Conservation (phyloP, 2,888 invertebrate species). For the Pollenia amentaria region DNA sequence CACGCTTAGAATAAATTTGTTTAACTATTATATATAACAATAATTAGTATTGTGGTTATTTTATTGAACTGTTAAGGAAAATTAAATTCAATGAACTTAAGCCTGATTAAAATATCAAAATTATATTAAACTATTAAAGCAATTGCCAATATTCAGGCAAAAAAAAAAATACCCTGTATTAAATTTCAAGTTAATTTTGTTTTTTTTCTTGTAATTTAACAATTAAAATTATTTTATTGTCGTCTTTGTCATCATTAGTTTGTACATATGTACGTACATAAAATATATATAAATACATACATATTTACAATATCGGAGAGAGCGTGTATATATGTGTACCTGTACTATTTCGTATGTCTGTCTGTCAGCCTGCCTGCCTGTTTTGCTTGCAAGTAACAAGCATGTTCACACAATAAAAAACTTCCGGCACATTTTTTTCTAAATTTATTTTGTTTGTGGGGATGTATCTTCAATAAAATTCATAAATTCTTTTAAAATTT, state of each 20-base stretch:
- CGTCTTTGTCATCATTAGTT: slow-evolving; percentile 26
- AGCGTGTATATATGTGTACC: too few relatives aligned
- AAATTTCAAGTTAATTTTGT: slow-evolving; percentile 12
- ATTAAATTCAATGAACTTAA: too few relatives aligned
- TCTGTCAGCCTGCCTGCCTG: slow-evolving; percentile 16
- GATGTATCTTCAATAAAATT: slow-evolving; percentile 62
- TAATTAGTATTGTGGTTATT: too few relatives aligned
- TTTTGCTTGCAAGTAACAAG: slow-evolving; percentile 54
- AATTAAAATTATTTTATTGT: slow-evolving; percentile 29
- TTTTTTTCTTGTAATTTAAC: slow-evolving; percentile 33
- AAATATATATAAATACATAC: too few relatives aligned
- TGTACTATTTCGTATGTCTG: slow-evolving; percentile 1
- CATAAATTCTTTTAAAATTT: slow-evolving; percentile 30
- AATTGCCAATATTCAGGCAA: slow-evolving; percentile 27
- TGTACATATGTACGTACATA: neutral
- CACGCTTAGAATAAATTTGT: slow-evolving; percentile 8
- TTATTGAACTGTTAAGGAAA: too few relatives aligned
- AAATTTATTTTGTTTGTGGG: slow-evolving; percentile 24
- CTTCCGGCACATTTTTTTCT: slow-evolving; percentile 65
- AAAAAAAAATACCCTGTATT: neutral
- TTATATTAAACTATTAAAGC: too few relatives aligned
- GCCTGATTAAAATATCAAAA: neutral
- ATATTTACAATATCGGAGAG: too few relatives aligned
- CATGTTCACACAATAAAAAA: slow-evolving; percentile 74
- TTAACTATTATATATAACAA: slow-evolving; percentile 14